Evolutionary conservation across 2,113 vertebrate species (phyloP), one percentile per base, ranked within the genome.

Genomic region (Leptobrachium leishanense): DNA sequence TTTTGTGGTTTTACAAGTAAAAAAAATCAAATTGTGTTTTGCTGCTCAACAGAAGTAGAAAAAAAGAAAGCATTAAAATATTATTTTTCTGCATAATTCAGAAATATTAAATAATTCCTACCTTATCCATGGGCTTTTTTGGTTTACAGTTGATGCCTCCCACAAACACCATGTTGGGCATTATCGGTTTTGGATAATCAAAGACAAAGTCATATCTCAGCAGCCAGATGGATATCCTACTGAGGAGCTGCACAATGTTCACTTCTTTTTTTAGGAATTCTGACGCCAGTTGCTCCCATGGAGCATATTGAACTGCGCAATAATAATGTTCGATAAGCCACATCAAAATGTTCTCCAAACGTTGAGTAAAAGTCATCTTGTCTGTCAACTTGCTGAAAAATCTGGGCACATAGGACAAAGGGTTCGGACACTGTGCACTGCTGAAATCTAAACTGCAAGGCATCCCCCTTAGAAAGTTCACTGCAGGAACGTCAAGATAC

Each of bases 161-260:
- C 0, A 96, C 68, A 15, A 94, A 88, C 15, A 95, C 73, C 79
- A 94, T 86, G 74, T 95, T 97, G 41, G 96, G 96, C 94, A 96
- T 95, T 43, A 95, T 79, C 0, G 95, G 95, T 12, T 91, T 91
- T 2, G 94, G 93, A 0, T 88, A 88, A 46, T 98, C 95, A 0
- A 96, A 80, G 0, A 88, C 92, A 69, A 95, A 94, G 0, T 96
- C 20, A 0, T 85, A 89, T 79, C 95, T 92, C 68, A 95, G 13
- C 11, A 62, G 59, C 13, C 8, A 62, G 59, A 62, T 15, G 11
- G 59, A 62, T 12, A 15, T 12, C 13, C 84, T 76, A 12, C 68
- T 84, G 72, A 94, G 71, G 0, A 95, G 86, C 13, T 93, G 84
- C 0, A 57, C 6, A 5, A 94, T 0, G 10, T 85, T 75, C 62